Percentiles rank a stretch among this genome's conserved stretches.
Evolutionary conservation across 1,140 invertebrate genomes (phyloP).

Genomic region (Ectropis grisescens): DNA sequence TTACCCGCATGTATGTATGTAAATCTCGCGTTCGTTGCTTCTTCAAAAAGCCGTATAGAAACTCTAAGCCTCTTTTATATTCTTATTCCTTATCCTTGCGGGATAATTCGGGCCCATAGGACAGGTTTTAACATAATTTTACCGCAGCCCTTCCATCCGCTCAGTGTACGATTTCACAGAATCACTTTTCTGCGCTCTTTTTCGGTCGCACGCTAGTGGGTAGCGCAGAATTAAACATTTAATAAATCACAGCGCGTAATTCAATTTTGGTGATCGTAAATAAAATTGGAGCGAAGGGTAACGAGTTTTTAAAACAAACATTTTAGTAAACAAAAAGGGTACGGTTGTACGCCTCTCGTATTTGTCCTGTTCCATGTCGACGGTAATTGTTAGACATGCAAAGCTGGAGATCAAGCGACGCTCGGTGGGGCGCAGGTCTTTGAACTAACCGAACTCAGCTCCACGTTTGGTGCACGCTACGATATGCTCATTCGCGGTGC

Average conservation of each 20-base stretch:
- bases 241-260: conserved; percentile 39
- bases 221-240: conserved; percentile 40
- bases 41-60: conserved; percentile 56
- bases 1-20: conserved; percentile 51
- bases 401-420: conserved; percentile 46
- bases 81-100: conserved; percentile 58
- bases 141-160: conserved; percentile 39
- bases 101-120: conserved; percentile 60
- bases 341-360: conserved; percentile 39
- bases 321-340: conserved; percentile 43
- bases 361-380: conserved; percentile 46
- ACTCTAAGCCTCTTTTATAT: conserved; percentile 63
- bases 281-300: conserved; percentile 45
- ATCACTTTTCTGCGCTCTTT: conserved; percentile 30
- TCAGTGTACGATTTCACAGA: conserved; percentile 27
- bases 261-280: conserved; percentile 39
- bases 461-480: too few species aligned
- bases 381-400: conserved; percentile 63
- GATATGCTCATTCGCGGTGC: neutral
- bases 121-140: conserved; percentile 65
- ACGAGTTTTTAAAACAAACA: conserved; percentile 56
- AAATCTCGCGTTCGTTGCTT: conserved; percentile 50
- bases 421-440: conserved; percentile 23
- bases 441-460: conserved; percentile 17
- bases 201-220: conserved; percentile 28